Base-by-base conservation (phyloP, 2,888 invertebrate genomes). In the Rhimphoctona megacephalus region DNA sequence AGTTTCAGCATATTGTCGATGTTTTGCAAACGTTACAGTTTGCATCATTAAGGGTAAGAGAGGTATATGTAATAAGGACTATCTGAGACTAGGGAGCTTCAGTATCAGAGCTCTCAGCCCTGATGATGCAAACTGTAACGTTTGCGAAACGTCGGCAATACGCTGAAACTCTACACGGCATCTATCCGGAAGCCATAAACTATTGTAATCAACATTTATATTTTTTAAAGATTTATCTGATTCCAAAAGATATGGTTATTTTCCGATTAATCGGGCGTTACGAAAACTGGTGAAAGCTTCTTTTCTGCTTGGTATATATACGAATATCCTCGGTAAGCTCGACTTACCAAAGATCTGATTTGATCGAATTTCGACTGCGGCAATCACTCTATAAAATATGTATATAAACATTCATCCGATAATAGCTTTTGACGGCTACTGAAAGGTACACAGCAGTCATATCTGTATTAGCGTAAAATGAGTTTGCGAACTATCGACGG, bases 401-500 rank as follows among this genome's bases (percentile, higher is more conserved):
- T 54, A 19, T 39, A 54, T 52, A 6, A 67, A 69, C 25, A 30
- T 46, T 49, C 33, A 77, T 52, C 30, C 36, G 52, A 46, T 83
- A 76, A 85, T 81, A 69, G 33, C 61, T 69, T 79, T 79, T 54
- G 81, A 86, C 79, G 69, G 54, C 54, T 57, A 78, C 74, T 79
- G 72, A 67, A 77, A 67, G 72, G 67, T 69, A 73, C 81, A 66
- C 39, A 70, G 64, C 69, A 79, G 76, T 81, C 33, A 70, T 82
- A 78, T 76, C 46, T 84, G 84, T 79, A 79, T 86, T 82, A 84
- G 74, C 78, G 84, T 84, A 84, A 86, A 86, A 86, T 82, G 84
- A 86, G 86, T 86, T 86, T 86, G 57, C 79, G 70, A 84, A 86
- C 81, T 84, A 86, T 84, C 81, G 81, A 81, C 81, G 78, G 57